phyloP scores from a whole-genome alignment of 1,140 invertebrate species.

The Heliconius himera region DNA sequence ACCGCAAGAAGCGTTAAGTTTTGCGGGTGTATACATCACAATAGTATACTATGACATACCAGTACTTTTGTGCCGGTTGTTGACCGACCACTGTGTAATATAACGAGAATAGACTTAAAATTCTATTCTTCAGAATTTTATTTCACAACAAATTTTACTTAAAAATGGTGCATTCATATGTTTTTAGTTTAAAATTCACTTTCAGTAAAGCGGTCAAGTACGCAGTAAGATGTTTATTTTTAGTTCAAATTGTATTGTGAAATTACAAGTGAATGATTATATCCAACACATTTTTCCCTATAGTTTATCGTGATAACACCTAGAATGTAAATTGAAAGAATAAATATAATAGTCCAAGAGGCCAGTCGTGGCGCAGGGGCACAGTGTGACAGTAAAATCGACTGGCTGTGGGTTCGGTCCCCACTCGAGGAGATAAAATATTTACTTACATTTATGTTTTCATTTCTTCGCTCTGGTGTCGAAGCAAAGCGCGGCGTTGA shows the following conservation, averaged over 20 bases:
- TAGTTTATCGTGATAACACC: neutral
- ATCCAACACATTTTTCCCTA: neutral
- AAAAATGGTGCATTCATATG: constrained; percentile 8
- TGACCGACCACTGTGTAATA: constrained; percentile 26
- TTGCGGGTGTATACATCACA: constrained; percentile 45
- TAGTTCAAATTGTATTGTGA: constrained; percentile 16
- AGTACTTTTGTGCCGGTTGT: constrained; percentile 39
- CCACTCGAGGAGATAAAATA: too few relatives aligned
- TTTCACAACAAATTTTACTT: neutral
- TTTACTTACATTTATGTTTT: too few relatives aligned
- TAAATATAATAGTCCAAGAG: neutral
- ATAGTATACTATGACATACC: constrained; percentile 36
- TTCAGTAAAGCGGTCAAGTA: constrained; percentile 31
- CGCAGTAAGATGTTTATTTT: constrained; percentile 28
- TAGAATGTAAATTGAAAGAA: neutral
- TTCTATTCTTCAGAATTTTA: neutral
- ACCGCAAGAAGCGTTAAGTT: constrained; percentile 37
- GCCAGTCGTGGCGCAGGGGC: too few relatives aligned
- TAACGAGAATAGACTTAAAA: constrained; percentile 31
- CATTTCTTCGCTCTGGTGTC: too few relatives aligned
- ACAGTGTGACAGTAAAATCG: too few relatives aligned
- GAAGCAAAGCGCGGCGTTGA: too few relatives aligned
- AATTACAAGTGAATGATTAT: neutral
- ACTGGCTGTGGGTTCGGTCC: too few relatives aligned
- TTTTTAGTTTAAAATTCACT: constrained; percentile 13